These are phyloP conservation scores for Chlorodrepanis virens DNA, from an alignment of 2,113 vertebrate species.

Conservation along the genomic window DNA sequence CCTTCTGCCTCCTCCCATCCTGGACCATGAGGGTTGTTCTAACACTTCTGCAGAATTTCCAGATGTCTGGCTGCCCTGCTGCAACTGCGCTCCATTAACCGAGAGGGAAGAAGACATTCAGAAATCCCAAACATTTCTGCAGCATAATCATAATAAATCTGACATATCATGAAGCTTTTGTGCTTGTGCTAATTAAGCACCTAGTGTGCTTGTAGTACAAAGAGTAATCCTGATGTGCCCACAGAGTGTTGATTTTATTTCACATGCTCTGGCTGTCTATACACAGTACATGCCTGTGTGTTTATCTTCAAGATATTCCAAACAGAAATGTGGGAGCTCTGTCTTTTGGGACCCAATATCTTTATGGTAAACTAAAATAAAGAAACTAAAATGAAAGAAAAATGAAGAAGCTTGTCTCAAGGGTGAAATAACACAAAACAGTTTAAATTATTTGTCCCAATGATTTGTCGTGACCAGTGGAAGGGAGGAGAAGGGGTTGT, in stretches of 20 bases:
- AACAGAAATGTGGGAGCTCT: background rate
- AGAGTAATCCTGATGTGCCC: background rate
- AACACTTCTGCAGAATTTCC: background rate
- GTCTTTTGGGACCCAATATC: background rate
- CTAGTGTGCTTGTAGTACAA: background rate
- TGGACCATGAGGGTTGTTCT: background rate
- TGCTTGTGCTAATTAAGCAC: background rate
- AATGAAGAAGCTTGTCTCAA: background rate
- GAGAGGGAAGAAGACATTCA: background rate
- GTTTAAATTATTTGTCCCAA: background rate
- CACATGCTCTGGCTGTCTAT: background rate
- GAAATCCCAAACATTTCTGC: background rate
- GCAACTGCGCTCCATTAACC: background rate
- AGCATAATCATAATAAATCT: background rate
- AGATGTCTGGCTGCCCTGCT: background rate
- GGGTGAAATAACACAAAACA: background rate
- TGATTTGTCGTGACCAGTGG: background rate
- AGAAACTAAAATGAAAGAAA: background rate
- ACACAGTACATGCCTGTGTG: background rate
- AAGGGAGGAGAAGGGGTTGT: background rate
- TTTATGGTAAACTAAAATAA: background rate
- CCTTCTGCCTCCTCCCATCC: background rate
- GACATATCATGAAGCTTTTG: background rate
- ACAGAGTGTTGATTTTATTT: background rate
- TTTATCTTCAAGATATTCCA: background rate